Percentiles rank a stretch among this genome's conserved stretches.
Evolutionary conservation across 2,113 vertebrate species (phyloP).

Genomic region (Aldabrachelys gigantea): DNA sequence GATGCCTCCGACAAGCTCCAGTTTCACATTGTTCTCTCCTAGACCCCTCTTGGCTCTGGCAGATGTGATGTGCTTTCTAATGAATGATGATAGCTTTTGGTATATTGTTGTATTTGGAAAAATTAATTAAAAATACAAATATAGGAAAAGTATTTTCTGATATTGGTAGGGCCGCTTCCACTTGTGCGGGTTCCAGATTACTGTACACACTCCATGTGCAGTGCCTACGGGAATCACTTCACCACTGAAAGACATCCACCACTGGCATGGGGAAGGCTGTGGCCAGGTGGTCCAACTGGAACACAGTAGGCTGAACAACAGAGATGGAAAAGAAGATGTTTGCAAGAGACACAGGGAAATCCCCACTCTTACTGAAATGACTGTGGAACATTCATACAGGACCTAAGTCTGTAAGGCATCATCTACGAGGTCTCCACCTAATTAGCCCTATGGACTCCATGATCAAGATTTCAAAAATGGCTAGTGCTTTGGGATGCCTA

Average conservation of each 20-base stretch:
- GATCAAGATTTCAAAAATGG: not conserved
- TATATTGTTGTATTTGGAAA: not conserved
- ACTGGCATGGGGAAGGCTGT: not conserved
- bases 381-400: not conserved
- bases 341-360: not conserved
- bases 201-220: not conserved
- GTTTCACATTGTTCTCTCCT: not conserved
- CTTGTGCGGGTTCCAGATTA: not conserved
- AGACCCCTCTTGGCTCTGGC: not conserved
- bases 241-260: not conserved
- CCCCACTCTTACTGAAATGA: too few relatives aligned
- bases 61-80: not conserved
- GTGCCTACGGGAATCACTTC: not conserved
- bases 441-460: not conserved
- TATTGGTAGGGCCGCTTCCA: not conserved
- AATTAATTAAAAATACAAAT: not conserved
- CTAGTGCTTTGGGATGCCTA: not conserved
- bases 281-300: not conserved
- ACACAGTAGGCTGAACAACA: not conserved
- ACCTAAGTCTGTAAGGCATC: not conserved
- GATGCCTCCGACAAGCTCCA: not conserved
- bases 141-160: not conserved
- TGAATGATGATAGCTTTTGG: not conserved
- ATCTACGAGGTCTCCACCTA: not conserved
- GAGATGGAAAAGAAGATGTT: not conserved